phyloP scores from a whole-genome alignment of 1,140 invertebrate genomes.

The Hermetia illucens region DNA sequence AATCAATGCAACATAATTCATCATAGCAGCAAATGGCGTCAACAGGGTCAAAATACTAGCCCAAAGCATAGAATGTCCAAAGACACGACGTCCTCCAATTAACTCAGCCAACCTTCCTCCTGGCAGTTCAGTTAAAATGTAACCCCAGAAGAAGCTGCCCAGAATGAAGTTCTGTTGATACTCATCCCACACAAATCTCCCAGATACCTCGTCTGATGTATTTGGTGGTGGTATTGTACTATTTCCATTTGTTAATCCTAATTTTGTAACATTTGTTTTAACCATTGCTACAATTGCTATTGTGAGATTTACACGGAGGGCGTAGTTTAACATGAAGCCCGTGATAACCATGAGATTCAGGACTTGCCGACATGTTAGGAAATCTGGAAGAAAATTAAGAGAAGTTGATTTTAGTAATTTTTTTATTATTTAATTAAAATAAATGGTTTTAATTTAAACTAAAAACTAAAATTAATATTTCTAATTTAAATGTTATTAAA shows the following conservation, averaged over 20 bases:
- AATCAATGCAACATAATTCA: slow-evolving; percentile 44
- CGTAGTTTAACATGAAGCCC: slow-evolving; percentile 80
- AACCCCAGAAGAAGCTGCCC: slow-evolving; percentile 83
- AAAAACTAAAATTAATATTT: no score
- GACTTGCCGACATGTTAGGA: slow-evolving; percentile 59
- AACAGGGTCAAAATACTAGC: slow-evolving; percentile 70
- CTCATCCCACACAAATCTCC: slow-evolving; percentile 51
- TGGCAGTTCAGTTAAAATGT: slow-evolving; percentile 68
- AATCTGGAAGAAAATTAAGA: slow-evolving; percentile 37
- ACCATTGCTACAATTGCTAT: slow-evolving; percentile 83
- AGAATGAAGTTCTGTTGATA: slow-evolving; percentile 63
- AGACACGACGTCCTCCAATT: slow-evolving; percentile 60
- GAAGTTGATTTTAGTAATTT: slow-evolving; percentile 2
- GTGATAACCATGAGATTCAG: slow-evolving; percentile 71
- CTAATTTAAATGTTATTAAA: no score
- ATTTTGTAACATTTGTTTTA: slow-evolving; percentile 6
- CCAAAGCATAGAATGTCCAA: slow-evolving; percentile 69
- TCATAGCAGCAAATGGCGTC: slow-evolving; percentile 56
- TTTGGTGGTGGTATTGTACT: slow-evolving; percentile 7
- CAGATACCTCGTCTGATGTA: slow-evolving; percentile 11
- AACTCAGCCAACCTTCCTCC: slow-evolving; percentile 72
- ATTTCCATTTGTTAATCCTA: neutral
- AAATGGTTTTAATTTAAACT: no score
- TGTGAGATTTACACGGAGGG: slow-evolving; percentile 73
- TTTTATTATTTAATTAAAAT: no score